Conservation (phyloP, 2,888 invertebrate genomes). For the Spilarctia lutea region DNA sequence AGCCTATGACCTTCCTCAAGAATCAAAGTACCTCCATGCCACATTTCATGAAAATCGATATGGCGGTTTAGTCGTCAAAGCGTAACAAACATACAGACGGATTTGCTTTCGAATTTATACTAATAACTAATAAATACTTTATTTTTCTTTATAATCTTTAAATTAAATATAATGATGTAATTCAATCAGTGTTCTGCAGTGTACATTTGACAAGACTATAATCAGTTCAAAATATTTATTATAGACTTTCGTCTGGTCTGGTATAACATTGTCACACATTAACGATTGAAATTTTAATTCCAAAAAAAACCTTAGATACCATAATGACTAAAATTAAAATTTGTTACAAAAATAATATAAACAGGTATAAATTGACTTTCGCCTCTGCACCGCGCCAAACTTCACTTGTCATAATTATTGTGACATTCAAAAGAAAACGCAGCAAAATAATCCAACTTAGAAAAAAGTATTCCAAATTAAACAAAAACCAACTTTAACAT, state of each 20-base stretch:
- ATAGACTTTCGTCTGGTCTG: not conserved
- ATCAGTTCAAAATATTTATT: not conserved
- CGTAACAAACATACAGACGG: too few relatives aligned
- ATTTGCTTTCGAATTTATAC: too few relatives aligned
- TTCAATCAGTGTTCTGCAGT: not conserved
- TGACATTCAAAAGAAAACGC: conserved; percentile 54
- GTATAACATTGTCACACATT: too few relatives aligned
- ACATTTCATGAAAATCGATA: too few relatives aligned
- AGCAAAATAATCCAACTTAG: conserved; percentile 35
- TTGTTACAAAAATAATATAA: conserved; percentile 39
- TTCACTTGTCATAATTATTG: conserved; percentile 57
- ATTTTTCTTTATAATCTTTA: too few relatives aligned
- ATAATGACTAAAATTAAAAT: conserved; percentile 28
- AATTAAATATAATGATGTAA: too few relatives aligned
- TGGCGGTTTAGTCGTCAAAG: too few relatives aligned
- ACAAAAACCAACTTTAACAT: conserved; percentile 24
- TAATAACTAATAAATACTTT: too few relatives aligned
- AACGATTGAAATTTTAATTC: conserved; percentile 3
- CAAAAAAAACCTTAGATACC: conserved; percentile 22
- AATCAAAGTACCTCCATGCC: too few relatives aligned
- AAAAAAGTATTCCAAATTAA: not conserved
- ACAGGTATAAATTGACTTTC: conserved; percentile 43
- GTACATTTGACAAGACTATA: not conserved
- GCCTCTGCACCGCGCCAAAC: conserved; percentile 40
- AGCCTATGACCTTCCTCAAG: too few relatives aligned